Conservation (phyloP, 2,113 vertebrate genomes). For the Hemiscyllium ocellatum region DNA sequence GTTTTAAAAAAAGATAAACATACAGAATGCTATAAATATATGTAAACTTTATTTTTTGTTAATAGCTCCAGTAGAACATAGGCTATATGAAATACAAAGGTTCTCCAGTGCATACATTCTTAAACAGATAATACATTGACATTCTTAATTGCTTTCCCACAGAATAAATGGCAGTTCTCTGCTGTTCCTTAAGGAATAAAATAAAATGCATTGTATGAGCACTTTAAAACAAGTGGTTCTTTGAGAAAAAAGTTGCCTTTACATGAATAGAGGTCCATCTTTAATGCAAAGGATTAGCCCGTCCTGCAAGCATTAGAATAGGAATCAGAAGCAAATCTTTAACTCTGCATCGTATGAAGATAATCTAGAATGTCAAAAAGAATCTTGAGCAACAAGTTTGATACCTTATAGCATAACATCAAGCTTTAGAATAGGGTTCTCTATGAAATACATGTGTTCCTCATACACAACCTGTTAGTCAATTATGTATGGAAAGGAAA, state of each 20-base stretch:
- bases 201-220: background rate
- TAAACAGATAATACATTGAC: slow-evolving; percentile 40
- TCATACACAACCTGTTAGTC: background rate
- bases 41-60: slow-evolving; percentile 57
- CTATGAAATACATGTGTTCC: background rate
- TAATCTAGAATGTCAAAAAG: background rate
- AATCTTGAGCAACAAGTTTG: background rate
- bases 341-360: background rate
- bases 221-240: slow-evolving; percentile 38
- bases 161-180: slow-evolving; percentile 27
- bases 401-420: background rate
- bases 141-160: background rate
- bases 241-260: background rate
- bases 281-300: slow-evolving; percentile 19
- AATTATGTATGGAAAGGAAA: background rate
- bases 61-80: slow-evolving; percentile 58
- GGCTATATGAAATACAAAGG: slow-evolving; percentile 52
- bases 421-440: background rate
- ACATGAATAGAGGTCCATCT: slow-evolving; percentile 3
- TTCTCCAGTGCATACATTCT: slow-evolving; percentile 61
- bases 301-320: slow-evolving; percentile 8
- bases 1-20: slow-evolving; percentile 43
- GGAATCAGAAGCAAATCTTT: background rate
- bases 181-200: background rate
- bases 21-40: slow-evolving; percentile 56